These are phyloP conservation scores for Cancer borealis DNA, from an alignment of 2,888 invertebrate genomes.

Conservation along the genomic window DNA sequence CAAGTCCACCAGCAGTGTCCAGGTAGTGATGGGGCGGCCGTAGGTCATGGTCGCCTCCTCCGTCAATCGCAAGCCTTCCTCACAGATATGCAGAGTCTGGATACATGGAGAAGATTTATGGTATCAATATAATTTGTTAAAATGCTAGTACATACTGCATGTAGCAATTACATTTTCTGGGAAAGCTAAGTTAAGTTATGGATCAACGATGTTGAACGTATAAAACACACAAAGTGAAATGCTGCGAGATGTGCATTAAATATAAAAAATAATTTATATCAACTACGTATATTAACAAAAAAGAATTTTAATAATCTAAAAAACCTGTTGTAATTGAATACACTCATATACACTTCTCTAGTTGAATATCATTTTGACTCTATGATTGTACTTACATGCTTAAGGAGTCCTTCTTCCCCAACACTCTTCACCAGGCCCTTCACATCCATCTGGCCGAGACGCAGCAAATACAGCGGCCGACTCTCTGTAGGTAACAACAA, in stretches of 20 bases:
- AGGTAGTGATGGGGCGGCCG: conserved; percentile 92
- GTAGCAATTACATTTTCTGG: no score
- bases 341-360: not conserved
- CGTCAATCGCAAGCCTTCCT: conserved; percentile 92
- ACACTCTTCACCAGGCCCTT: conserved; percentile 94
- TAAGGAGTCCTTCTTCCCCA: conserved; percentile 93
- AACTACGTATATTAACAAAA: not conserved
- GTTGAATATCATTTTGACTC: not conserved
- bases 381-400: conserved; percentile 84
- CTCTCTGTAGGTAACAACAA: conserved; percentile 84
- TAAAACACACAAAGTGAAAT: no score
- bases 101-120: conserved; percentile 14
- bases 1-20: conserved; percentile 94
- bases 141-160: not conserved
- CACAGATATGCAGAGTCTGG: conserved; percentile 90
- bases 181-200: no score
- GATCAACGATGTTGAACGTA: no score
- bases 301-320: not conserved
- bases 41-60: conserved; percentile 91
- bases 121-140: not conserved
- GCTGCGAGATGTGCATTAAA: not conserved
- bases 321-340: not conserved
- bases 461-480: conserved; percentile 91
- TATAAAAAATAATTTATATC: not conserved
- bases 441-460: conserved; percentile 97